Conservation (phyloP, 2,888 invertebrate species). For the Drosophila cyrtoloma region DNA sequence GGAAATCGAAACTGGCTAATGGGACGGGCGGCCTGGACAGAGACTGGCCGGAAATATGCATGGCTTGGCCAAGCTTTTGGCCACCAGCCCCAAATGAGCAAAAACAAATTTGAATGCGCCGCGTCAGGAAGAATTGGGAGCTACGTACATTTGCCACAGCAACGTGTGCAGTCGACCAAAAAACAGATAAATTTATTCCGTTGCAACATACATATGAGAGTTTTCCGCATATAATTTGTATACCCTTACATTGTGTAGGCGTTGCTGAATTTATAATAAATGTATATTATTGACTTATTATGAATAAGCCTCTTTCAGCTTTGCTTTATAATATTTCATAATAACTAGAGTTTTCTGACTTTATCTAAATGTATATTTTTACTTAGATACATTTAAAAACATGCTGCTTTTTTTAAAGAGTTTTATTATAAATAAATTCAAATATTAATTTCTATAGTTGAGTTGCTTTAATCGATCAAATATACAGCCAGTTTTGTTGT, state of each 20-base stretch:
- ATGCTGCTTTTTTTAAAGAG: no score
- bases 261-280: neutral
- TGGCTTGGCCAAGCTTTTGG: constrained; percentile 68
- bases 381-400: neutral
- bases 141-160: constrained; percentile 23
- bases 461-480: neutral
- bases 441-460: no score
- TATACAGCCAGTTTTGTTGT: neutral
- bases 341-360: neutral
- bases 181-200: constrained; percentile 63
- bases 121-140: constrained; percentile 69
- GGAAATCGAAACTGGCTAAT: constrained; percentile 70
- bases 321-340: neutral
- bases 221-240: constrained; percentile 21
- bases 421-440: no score
- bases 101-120: constrained; percentile 70
- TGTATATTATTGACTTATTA: neutral
- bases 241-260: neutral
- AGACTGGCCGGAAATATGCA: constrained; percentile 75
- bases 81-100: constrained; percentile 64
- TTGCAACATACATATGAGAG: constrained; percentile 49
- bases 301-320: neutral
- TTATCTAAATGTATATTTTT: neutral
- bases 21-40: constrained; percentile 32
- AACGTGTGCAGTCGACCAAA: constrained; percentile 70